A percentile compares a stretch with the other conserved stretches of the same genome.
phyloP scores from a whole-genome alignment of 2,113 vertebrate genomes.

The Trichechus manatus region DNA sequence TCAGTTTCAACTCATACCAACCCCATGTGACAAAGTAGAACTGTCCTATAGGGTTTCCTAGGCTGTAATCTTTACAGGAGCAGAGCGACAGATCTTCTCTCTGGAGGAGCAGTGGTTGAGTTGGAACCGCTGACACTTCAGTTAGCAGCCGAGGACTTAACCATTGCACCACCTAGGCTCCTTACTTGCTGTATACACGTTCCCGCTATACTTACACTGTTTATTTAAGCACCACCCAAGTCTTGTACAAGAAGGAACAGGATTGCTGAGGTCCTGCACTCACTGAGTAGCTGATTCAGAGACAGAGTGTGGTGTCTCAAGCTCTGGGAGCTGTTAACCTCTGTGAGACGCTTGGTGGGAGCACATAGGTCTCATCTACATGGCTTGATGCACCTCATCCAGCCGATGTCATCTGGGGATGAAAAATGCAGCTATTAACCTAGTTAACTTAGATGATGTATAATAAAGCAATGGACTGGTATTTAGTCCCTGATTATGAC shows the following conservation, averaged over 20 bases:
- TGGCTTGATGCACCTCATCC: constrained; percentile 93
- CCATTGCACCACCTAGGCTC: too few species aligned
- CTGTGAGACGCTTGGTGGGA: constrained; percentile 93
- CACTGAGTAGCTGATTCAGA: constrained; percentile 93
- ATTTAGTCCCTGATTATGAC: constrained; percentile 95
- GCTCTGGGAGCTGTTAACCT: constrained; percentile 95
- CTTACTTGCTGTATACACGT: neutral
- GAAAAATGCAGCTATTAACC: constrained; percentile 94
- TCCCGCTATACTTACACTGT: neutral
- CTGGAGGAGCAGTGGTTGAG: too few species aligned
- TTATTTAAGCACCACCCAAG: constrained; percentile 86
- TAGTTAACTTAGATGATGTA: constrained; percentile 94
- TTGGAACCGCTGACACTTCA: too few species aligned
- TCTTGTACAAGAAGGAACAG: constrained; percentile 94
- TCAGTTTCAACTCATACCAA: too few species aligned
- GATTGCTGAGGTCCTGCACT: constrained; percentile 93
- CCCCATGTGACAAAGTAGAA: too few species aligned
- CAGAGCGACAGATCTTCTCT: too few species aligned
- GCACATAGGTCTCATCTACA: constrained; percentile 93
- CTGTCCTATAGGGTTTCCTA: too few species aligned
- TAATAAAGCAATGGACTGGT: constrained; percentile 93
- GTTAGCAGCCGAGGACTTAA: too few species aligned
- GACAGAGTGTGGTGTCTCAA: constrained; percentile 94
- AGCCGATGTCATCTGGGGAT: constrained; percentile 93
- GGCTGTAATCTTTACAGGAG: too few species aligned